Conservation (phyloP, 1,140 invertebrate species). For the Drepana arcuata region DNA sequence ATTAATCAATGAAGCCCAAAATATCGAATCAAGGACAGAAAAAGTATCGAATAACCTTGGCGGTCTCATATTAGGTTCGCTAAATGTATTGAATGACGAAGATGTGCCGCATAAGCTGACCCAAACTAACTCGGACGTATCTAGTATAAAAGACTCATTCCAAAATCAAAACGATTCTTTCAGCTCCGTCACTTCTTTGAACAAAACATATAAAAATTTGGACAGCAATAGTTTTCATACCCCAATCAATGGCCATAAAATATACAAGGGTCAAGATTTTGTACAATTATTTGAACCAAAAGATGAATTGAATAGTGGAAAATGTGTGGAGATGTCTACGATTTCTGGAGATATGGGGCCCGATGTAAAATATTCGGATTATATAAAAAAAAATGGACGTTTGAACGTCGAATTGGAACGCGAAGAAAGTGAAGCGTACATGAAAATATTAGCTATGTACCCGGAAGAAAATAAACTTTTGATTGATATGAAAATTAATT, state of each 20-base stretch:
- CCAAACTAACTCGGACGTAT: slow-evolving; percentile 8
- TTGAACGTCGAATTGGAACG: slow-evolving; percentile 8
- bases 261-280: slow-evolving; percentile 28
- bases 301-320: slow-evolving; percentile 2
- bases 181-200: slow-evolving; percentile 28
- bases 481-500: slow-evolving; percentile 14
- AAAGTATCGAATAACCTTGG: slow-evolving; percentile 18
- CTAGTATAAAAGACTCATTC: slow-evolving; percentile 13
- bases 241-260: slow-evolving; percentile 11
- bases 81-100: slow-evolving; percentile 37
- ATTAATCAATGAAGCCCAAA: neutral
- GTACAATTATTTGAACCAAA: slow-evolving; percentile 27
- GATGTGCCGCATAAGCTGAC: slow-evolving; percentile 14
- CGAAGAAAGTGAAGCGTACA: slow-evolving; percentile 15
- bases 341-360: slow-evolving; percentile 45
- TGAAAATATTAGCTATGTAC: slow-evolving; percentile 37
- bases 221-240: slow-evolving; percentile 41
- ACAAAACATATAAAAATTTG: slow-evolving; percentile 45
- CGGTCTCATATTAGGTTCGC: slow-evolving; percentile 28
- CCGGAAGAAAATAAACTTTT: slow-evolving; percentile 32
- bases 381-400: slow-evolving; percentile 21
- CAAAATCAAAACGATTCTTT: slow-evolving; percentile 21
- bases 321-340: slow-evolving; percentile 29
- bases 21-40: too few relatives aligned
- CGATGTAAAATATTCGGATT: slow-evolving; percentile 37